Evolutionary conservation across 2,797 vertebrate genomes (phyloP).

Genomic region (Centropyge bicolor): DNA sequence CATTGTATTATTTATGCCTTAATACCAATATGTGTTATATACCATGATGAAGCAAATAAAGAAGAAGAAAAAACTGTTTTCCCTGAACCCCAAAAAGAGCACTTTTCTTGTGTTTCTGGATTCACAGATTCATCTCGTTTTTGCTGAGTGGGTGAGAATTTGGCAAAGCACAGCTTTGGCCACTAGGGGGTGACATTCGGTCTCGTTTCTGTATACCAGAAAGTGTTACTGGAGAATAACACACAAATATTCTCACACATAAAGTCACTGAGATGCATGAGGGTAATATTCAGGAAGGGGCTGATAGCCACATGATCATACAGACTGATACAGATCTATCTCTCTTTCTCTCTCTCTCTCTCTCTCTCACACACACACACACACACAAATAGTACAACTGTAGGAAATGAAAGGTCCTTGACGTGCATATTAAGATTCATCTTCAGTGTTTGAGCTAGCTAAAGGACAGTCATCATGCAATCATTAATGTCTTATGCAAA

Average conservation of each 20-base stretch:
- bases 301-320: slow-evolving; percentile 11
- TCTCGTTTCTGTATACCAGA: slow-evolving; percentile 15
- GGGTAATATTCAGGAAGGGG: slow-evolving; percentile 9
- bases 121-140: not conserved
- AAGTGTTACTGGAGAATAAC: slow-evolving; percentile 1
- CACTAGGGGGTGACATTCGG: slow-evolving; percentile 51
- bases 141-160: not conserved
- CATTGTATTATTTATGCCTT: slow-evolving; percentile 65
- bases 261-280: not conserved
- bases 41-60: slow-evolving; percentile 42
- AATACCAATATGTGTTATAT: slow-evolving; percentile 37
- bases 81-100: slow-evolving; percentile 17
- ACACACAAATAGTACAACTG: not conserved
- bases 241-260: not conserved
- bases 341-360: not conserved
- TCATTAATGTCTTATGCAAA: too few relatives aligned
- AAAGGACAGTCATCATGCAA: too few relatives aligned
- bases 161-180: not conserved
- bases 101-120: not conserved
- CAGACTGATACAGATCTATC: not conserved
- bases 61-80: slow-evolving; percentile 49
- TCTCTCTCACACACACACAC: not conserved
- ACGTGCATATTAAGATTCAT: not conserved
- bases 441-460: not conserved
- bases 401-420: slow-evolving; percentile 16